phyloP scores from a whole-genome alignment of 1,140 invertebrate species.

The Sarcophaga bullata region DNA sequence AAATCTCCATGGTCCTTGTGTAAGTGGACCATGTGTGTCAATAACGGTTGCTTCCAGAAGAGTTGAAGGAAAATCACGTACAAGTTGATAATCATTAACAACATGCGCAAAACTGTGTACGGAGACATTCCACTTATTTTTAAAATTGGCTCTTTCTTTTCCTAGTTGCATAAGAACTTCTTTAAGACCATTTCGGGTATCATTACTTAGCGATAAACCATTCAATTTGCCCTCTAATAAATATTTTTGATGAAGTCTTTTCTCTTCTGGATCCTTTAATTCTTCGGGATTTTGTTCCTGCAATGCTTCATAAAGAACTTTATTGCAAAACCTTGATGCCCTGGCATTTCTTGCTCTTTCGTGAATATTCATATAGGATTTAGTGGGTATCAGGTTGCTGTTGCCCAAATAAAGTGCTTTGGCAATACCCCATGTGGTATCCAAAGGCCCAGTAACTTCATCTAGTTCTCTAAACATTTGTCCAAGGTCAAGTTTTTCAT shows the following conservation, averaged over 20 bases:
- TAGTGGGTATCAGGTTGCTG: slow-evolving; percentile 80
- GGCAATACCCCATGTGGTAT: slow-evolving; percentile 86
- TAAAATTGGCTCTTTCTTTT: slow-evolving; percentile 70
- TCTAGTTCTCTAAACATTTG: slow-evolving; percentile 84
- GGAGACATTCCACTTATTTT: slow-evolving; percentile 72
- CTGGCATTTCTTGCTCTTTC: slow-evolving; percentile 75
- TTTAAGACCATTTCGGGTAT: slow-evolving; percentile 64
- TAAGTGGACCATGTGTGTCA: slow-evolving; percentile 69
- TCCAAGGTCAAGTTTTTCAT: slow-evolving; percentile 68
- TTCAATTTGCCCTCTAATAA: slow-evolving; percentile 83
- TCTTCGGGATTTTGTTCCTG: slow-evolving; percentile 54
- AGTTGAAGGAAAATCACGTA: slow-evolving; percentile 79
- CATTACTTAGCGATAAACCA: slow-evolving; percentile 72
- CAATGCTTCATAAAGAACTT: slow-evolving; percentile 71
- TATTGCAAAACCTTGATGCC: slow-evolving; percentile 74
- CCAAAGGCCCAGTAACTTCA: slow-evolving; percentile 75
- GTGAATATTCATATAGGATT: slow-evolving; percentile 79
- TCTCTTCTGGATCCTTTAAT: slow-evolving; percentile 67
- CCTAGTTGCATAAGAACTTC: slow-evolving; percentile 68
- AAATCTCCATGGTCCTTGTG: slow-evolving; percentile 82
- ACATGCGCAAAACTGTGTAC: slow-evolving; percentile 74
- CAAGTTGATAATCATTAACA: slow-evolving; percentile 73
- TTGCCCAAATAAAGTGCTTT: slow-evolving; percentile 86
- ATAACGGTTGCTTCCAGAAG: slow-evolving; percentile 75
- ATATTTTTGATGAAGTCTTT: slow-evolving; percentile 80